Base-by-base conservation (phyloP, 2,113 vertebrate genomes). In the Aphyosemion australe region DNA sequence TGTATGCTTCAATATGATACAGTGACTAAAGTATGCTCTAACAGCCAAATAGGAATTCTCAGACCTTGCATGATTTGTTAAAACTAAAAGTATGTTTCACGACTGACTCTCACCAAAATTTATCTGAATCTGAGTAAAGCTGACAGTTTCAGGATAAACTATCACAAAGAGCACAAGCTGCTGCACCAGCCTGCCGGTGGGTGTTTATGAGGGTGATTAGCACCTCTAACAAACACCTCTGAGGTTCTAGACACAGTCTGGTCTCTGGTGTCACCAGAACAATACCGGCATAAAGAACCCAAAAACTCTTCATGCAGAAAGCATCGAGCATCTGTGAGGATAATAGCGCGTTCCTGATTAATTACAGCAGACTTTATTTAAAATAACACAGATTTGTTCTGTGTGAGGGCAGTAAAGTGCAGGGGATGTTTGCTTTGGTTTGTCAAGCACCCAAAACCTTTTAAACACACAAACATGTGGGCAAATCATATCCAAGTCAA, bases 361-460 rank as follows among this genome's bases (percentile, higher is more conserved):
- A 85, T 86, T 60, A 65, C 63, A 62, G 57, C 59, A 60, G 69
- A 65, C 57, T 82, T 78, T 77, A 87, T 76, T 55, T 26, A 26
- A 69, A 80, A 82, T 70, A 62, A 84, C 84, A 82, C 20, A 87
- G 66, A 70, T 83, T 60, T 75, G 84, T 85, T 76, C 67, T 72
- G 45, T 53, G 65, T 20, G 65, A 84, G 79, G 11, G 4, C 47
- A 74, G 56, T 43, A 80, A 72, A 84, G 83, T 72, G 57, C 80
- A 67, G 73, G 72, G 74, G 72, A 80, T 87, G 60, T 90, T 90
- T 84, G 54, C 66, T 85, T 58, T 74, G 77, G 79, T 85, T 85
- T 87, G 83, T 80, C 72, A 61, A 72, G 66, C 68, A 9, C 70
- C 84, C 83, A 77, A 86, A 88, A 86, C 62, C 83, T 65, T 84